phyloP scores from a whole-genome alignment of 2,797 vertebrate genomes.

The Eupleurogrammus muticus region DNA sequence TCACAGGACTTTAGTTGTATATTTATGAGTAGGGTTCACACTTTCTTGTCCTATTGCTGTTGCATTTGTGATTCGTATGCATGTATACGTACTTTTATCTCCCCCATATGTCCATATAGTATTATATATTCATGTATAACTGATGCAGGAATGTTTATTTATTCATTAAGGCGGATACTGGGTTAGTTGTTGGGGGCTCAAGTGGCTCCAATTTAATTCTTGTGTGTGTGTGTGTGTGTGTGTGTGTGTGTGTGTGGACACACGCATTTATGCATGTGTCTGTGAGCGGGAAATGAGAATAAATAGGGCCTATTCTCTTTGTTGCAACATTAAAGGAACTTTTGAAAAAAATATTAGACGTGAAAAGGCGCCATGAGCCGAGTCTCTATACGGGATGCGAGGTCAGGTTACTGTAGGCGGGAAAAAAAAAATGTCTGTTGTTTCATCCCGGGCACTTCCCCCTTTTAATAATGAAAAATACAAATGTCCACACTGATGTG shows the following conservation, averaged over 20 bases:
- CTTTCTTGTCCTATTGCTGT: neutral
- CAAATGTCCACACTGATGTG: constrained; percentile 26
- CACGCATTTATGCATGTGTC: neutral
- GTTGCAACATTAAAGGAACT: constrained; percentile 49
- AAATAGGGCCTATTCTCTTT: constrained; percentile 46
- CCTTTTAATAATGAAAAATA: constrained; percentile 20
- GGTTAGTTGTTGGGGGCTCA: constrained; percentile 24
- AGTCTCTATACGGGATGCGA: constrained; percentile 30
- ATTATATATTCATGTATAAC: constrained; percentile 58
- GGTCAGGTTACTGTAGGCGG: constrained; percentile 17
- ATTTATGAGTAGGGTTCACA: neutral
- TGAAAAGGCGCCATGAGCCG: constrained; percentile 39
- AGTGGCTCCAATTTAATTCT: constrained; percentile 40
- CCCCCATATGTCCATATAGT: constrained; percentile 16
- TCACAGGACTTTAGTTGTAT: neutral
- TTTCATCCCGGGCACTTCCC: neutral
- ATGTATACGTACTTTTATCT: constrained; percentile 37
- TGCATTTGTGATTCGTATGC: constrained; percentile 12
- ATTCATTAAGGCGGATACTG: constrained; percentile 51
- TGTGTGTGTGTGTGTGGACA: neutral
- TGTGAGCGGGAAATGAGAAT: constrained; percentile 30
- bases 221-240: constrained; percentile 3
- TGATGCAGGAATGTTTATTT: constrained; percentile 56
- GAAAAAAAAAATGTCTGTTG: constrained; percentile 1
- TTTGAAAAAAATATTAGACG: constrained; percentile 46